phyloP scores from a whole-genome alignment of 2,888 invertebrate genomes.

The Lycocerus yunnanus region DNA sequence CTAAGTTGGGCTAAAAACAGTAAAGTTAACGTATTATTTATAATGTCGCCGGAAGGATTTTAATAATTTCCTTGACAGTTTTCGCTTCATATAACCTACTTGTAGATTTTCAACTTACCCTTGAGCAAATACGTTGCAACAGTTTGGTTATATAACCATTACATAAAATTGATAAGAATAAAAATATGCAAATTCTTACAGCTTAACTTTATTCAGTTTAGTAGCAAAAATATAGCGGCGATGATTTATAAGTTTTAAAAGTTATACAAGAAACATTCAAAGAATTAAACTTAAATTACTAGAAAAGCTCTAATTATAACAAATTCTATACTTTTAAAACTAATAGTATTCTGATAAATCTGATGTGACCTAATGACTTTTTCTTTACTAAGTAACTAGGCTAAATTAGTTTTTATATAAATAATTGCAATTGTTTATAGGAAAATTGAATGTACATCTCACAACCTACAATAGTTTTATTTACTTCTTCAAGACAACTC shows the following conservation, averaged over 20 bases:
- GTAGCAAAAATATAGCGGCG: neutral
- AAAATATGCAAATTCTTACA: neutral
- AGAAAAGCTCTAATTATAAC: too few relatives aligned
- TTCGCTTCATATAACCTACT: neutral
- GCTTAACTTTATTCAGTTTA: neutral
- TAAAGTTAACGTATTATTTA: neutral
- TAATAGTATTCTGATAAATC: too few relatives aligned
- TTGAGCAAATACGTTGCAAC: neutral
- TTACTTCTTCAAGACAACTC: too few relatives aligned
- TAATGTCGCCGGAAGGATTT: neutral
- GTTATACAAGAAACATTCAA: neutral
- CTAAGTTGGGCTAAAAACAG: neutral
- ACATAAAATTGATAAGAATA: neutral
- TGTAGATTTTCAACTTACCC: neutral
- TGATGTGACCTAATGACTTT: too few relatives aligned
- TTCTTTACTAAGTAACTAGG: too few relatives aligned
- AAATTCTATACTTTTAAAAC: too few relatives aligned
- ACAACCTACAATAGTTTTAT: too few relatives aligned
- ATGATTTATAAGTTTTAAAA: neutral
- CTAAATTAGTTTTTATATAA: too few relatives aligned
- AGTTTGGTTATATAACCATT: neutral
- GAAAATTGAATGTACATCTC: too few relatives aligned
- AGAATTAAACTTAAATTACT: neutral
- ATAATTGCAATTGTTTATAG: too few relatives aligned
- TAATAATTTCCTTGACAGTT: neutral